Base-by-base conservation (phyloP, 1,140 invertebrate genomes). In the Palaemon carinicauda region DNA sequence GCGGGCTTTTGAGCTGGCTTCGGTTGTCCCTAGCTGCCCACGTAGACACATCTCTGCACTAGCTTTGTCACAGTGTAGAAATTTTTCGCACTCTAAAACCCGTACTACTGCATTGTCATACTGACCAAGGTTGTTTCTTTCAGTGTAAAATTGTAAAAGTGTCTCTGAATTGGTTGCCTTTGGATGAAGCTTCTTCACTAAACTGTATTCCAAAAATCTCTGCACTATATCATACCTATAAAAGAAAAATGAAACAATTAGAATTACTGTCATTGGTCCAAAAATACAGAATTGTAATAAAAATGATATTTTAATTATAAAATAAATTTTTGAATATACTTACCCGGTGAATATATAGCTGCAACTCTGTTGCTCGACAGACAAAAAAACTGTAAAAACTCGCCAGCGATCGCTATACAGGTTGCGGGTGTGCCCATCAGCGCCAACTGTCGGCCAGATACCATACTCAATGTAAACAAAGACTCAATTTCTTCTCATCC, bases 61-160 rank as follows among this genome's bases (percentile, higher is more conserved):
- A 15, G 82, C 41, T 41, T 89, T 89, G 31, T 79, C 78, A 1
- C 41, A 31, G 41, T 89, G 88, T 0, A 89, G 74, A 1, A 85
- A 74, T 21, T 89, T 84, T 60, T 89, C 88, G 31, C 88, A 89
- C 87, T 89, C 88, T 21, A 89, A 56, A 27, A 89, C 88, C 29
- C 88, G 65, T n/a, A 89, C 88, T 17, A 89, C 82, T n/a, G 88
- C 88, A 56, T 89, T 89, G 65, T 89, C 88, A 71, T 86, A 89
- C 86, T 89, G 88, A 0, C 88, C 88, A 0, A 89, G 56, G 74
- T 89, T 89, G 71, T 89, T 89, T 21, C 88, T 75, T 31, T 89
- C 88, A 31, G 88, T 89, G 73, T 88, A 89, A 27, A 89, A 89
- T 75, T 89, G 88, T 21, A 89, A 73, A 19, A 89, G 82, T 33